phyloP scores from a whole-genome alignment of 2,113 vertebrate genomes.

The Trachemys scripta region DNA sequence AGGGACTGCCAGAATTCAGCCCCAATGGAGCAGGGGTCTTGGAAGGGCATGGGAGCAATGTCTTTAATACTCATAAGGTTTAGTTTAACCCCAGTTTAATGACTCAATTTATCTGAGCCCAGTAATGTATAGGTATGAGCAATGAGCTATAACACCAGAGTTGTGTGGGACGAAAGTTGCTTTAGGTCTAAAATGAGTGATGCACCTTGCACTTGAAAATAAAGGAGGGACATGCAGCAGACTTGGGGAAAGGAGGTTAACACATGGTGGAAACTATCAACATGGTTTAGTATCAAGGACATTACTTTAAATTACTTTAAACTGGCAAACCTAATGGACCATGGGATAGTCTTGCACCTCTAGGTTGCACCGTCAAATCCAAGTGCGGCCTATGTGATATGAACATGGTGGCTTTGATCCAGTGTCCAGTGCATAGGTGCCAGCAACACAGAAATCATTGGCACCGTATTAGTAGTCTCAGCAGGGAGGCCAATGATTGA shows the following conservation, averaged over 20 bases:
- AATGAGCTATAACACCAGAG: fast-evolving
- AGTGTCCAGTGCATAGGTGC: fast-evolving
- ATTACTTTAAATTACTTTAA: slow-evolving; percentile 4
- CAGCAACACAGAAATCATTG: fast-evolving
- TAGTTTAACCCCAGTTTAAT: neutral
- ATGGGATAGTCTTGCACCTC: neutral
- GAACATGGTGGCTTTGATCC: neutral
- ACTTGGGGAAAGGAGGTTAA: neutral
- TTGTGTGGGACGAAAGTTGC: neutral
- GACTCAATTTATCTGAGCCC: neutral
- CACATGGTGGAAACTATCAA: neutral
- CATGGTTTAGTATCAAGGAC: neutral
- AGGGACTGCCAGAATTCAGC: neutral
- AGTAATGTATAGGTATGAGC: neutral
- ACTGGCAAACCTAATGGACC: neutral
- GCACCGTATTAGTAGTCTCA: neutral
- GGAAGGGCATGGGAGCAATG: fast-evolving
- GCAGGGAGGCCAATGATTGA: neutral
- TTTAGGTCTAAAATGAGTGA: neutral
- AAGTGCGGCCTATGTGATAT: neutral
- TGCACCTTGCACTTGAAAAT: neutral
- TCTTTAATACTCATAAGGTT: neutral
- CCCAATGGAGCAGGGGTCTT: neutral
- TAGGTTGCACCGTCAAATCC: neutral
- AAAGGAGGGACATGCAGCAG: slow-evolving; percentile 40